Percentiles rank a stretch among this genome's conserved stretches.
Evolutionary conservation across 1,140 invertebrate genomes (phyloP).

Genomic region (Drosophila pallidifrons): DNA sequence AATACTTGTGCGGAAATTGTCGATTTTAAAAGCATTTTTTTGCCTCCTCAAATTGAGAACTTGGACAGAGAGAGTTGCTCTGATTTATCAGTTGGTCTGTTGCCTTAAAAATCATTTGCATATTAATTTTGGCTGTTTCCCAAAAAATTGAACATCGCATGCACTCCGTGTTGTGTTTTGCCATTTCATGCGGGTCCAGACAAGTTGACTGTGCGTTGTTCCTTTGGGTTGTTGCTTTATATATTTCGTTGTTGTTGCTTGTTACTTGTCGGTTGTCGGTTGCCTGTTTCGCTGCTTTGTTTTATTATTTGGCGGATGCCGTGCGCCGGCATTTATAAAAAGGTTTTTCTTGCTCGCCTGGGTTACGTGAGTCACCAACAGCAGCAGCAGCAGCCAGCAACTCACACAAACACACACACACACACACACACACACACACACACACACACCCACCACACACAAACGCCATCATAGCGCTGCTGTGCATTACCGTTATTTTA

Average conservation of each 20-base stretch:
- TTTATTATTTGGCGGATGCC: conserved; percentile 79
- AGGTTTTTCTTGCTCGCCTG: conserved; percentile 74
- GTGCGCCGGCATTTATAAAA: conserved; percentile 76
- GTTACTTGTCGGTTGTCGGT: conserved; percentile 41
- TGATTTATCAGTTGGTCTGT: conserved; percentile 4
- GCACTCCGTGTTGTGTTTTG: conserved; percentile 28
- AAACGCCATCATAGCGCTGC: conserved; percentile 36
- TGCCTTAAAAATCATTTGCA: conserved; percentile 37
- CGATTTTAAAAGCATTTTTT: background rate
- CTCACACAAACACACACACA: conserved; percentile 5
- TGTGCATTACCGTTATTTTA: conserved; percentile 81
- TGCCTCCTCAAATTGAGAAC: background rate
- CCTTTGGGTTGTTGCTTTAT: conserved; percentile 5
- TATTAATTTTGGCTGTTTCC: conserved; percentile 16
- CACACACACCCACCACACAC: conserved; percentile 3
- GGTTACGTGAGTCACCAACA: conserved; percentile 64
- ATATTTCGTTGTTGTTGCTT: conserved; percentile 16
- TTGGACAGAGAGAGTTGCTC: background rate
- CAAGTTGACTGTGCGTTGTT: conserved; percentile 6
- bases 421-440: conserved; percentile 33
- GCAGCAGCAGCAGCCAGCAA: background rate
- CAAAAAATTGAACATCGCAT: conserved; percentile 63
- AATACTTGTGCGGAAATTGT: background rate
- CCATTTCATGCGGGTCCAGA: conserved; percentile 33
- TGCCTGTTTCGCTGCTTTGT: conserved; percentile 58